Evolutionary conservation across 2,888 invertebrate species (phyloP).

Genomic region (Caenorhabditis wallacei): DNA sequence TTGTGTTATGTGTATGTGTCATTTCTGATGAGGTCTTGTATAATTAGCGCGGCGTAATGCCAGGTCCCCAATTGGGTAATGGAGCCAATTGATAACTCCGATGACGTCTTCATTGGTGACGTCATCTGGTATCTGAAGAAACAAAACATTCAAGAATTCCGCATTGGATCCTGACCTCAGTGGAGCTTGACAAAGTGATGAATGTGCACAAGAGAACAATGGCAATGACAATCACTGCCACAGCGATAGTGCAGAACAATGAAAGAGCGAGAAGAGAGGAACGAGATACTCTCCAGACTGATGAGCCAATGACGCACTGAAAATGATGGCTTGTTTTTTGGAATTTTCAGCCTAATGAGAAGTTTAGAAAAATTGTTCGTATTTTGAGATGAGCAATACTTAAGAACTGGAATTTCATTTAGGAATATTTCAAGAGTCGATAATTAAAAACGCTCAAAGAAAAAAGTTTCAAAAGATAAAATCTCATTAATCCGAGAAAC

Average conservation of each 20-base stretch:
- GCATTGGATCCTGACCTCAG: conserved; percentile 38
- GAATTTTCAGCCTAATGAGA: not conserved
- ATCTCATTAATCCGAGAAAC: no score
- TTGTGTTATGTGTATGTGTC: not conserved
- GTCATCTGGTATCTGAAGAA: conserved; percentile 67
- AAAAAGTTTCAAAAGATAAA: no score
- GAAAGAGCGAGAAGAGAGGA: conserved; percentile 67
- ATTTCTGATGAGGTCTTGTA: conserved; percentile 38
- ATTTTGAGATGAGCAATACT: no score
- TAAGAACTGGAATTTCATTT: no score
- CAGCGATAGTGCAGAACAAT: conserved; percentile 66
- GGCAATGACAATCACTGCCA: conserved; percentile 65
- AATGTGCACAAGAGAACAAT: conserved; percentile 71
- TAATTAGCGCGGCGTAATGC: conserved; percentile 57
- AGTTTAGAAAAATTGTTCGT: no score
- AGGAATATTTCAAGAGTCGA: no score
- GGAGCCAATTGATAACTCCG: conserved; percentile 72
- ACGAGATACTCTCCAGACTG: conserved; percentile 62
- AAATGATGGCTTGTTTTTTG: conserved; percentile 13
- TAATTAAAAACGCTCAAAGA: no score
- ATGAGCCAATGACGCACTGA: conserved; percentile 64
- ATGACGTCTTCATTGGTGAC: conserved; percentile 67
- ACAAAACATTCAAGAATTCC: no score
- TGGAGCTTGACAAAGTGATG: conserved; percentile 61
- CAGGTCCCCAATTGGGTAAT: conserved; percentile 71